A percentile compares a stretch with the other conserved stretches of the same genome.
phyloP scores from a whole-genome alignment of 2,797 vertebrate species.

The Triplophysa yarkandensis region DNA sequence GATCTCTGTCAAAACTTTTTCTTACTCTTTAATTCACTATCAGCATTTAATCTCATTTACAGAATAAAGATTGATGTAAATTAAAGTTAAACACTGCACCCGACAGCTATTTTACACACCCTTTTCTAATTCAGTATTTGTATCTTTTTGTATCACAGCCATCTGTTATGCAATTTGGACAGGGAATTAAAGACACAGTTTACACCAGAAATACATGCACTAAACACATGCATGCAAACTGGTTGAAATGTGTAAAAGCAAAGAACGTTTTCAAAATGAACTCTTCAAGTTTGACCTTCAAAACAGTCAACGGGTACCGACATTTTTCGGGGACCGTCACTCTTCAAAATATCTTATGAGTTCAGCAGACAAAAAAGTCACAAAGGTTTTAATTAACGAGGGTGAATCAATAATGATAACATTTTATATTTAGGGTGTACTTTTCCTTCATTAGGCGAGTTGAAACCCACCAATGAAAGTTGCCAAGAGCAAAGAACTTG shows the following conservation, averaged over 20 bases:
- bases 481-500: background rate
- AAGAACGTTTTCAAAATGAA: too few species aligned
- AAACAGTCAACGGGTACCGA: too few species aligned
- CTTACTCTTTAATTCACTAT: conserved; percentile 15
- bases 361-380: too few species aligned
- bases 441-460: too few species aligned
- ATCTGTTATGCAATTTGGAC: conserved; percentile 28
- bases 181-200: background rate
- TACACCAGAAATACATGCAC: background rate
- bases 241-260: background rate
- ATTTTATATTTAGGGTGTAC: too few species aligned
- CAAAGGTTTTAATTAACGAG: too few species aligned
- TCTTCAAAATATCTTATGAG: too few species aligned
- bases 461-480: too few species aligned
- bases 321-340: too few species aligned
- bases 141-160: conserved; percentile 39
- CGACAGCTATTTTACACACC: conserved; percentile 22
- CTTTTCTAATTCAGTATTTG: conserved; percentile 15
- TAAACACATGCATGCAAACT: conserved; percentile 18
- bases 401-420: too few species aligned
- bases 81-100: conserved; percentile 19
- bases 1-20: conserved; percentile 11
- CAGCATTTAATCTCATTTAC: conserved; percentile 19
- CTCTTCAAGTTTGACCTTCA: too few species aligned
- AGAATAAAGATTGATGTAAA: conserved; percentile 31